Conservation (phyloP, 2,113 vertebrate species). For the Parotia lawesii region DNA sequence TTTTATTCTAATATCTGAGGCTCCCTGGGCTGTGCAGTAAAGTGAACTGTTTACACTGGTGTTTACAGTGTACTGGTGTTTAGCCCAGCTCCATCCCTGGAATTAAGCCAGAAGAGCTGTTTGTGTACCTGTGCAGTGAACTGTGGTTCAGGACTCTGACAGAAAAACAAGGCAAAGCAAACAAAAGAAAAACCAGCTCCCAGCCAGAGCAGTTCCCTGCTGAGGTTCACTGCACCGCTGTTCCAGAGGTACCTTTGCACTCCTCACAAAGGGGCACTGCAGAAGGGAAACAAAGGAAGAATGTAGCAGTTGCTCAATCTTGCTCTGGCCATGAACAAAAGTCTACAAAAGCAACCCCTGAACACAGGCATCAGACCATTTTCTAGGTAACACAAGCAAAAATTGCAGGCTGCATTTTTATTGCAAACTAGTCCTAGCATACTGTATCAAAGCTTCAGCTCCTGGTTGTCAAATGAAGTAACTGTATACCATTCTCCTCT, state of each 20-base stretch:
- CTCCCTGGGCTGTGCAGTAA: neutral
- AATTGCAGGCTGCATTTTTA: neutral
- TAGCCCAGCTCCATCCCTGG: neutral
- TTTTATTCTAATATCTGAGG: neutral
- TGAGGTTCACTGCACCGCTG: neutral
- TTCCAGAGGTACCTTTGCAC: neutral
- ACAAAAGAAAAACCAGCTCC: neutral
- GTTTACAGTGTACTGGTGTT: neutral
- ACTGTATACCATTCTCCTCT: neutral
- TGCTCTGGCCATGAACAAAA: neutral
- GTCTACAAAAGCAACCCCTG: neutral
- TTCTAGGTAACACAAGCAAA: neutral
- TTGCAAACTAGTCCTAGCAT: neutral
- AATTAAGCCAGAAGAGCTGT: neutral
- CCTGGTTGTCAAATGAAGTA: neutral
- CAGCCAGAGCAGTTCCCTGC: neutral
- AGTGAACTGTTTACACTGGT: neutral
- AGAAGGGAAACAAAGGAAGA: neutral
- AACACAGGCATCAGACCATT: neutral
- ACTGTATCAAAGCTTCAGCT: neutral
- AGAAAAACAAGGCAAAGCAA: neutral
- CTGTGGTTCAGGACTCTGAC: neutral
- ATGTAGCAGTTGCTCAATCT: neutral
- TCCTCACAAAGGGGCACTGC: neutral
- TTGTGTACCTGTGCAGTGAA: neutral